Base-by-base conservation (phyloP, 1,140 invertebrate genomes). In the Anastrepha ludens region DNA sequence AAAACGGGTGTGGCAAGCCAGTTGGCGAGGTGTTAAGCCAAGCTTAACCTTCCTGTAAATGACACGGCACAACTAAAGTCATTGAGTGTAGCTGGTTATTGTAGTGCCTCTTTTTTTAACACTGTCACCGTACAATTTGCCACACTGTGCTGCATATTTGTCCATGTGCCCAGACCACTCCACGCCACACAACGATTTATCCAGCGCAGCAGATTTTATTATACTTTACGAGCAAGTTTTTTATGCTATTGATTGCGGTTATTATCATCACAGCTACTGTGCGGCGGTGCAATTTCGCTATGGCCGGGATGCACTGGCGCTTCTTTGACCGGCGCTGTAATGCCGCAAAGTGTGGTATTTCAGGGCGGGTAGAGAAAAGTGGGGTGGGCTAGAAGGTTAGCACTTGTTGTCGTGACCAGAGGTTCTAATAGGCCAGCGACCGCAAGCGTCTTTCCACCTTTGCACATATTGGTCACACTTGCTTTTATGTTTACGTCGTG, bases 321-420 rank as follows among this genome's bases (percentile, higher is more conserved):
- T 81, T 55, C 74, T 81, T 58, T 50, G 44, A 41, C 11, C 74
- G 74, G 74, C 74, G 47, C 47, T 81, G 39, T 44, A 47, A 44
- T 74, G 44, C 15, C n/a, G 11, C 74, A 41, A 20, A 39, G 47
- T 47, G 29, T 29, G 3, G 60, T n/a, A 17, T 17, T 15, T 3
- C 7, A 62, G n/a, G 13, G 60, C 9, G n/a, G 67, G 8, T 47
- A 70, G n/a, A 74, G 13, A 74, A n/a, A 74, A 55, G 74, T 81
- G 74, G 47, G 47, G 74, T 9, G 74, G 7, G 74, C 29, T 67
- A 47, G 74, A 81, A 81, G 74, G 74, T 81, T 81, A 55, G 74
- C 74, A 81, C 74, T 81, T 81, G 74, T 81, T 58, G 74, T 81
- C 74, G 74, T 81, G 74, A 81, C 74, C 74, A 81, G 41, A 81